Evolutionary conservation across 1,140 invertebrate species (phyloP).

Genomic region (Teleopsis dalmanni): DNA sequence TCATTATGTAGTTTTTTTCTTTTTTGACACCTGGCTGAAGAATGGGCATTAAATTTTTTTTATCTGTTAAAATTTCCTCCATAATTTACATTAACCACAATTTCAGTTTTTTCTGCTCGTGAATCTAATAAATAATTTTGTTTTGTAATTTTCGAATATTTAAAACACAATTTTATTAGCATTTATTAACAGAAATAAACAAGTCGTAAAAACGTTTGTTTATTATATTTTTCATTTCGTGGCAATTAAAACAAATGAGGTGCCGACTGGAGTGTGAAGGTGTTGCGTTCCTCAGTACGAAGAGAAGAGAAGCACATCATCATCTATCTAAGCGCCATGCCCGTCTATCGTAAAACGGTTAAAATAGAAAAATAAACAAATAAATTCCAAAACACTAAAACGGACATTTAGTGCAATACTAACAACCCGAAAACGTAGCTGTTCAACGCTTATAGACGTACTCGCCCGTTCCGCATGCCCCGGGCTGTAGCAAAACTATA

Average conservation of each 20-base stretch:
- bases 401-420: not conserved
- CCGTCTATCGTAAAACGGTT: slow-evolving; percentile 7
- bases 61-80: not conserved
- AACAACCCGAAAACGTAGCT: not conserved
- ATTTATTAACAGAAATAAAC: slow-evolving; percentile 5
- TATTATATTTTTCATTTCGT: not conserved
- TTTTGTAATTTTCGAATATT: slow-evolving; percentile 2
- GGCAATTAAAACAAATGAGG: not conserved
- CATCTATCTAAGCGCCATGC: slow-evolving; percentile 4
- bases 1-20: too few relatives aligned
- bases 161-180: not conserved
- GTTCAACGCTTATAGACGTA: not conserved
- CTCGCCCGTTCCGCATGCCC: not conserved
- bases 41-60: not conserved
- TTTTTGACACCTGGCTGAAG: too few relatives aligned
- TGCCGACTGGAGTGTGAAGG: not conserved
- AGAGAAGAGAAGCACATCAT: not conserved
- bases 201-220: not conserved
- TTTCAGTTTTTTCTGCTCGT: not conserved
- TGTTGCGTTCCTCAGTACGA: not conserved
- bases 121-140: not conserved
- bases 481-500: not conserved
- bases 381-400: not conserved
- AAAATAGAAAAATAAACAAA: slow-evolving; percentile 6
- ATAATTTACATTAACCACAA: not conserved